phyloP scores from a whole-genome alignment of 1,140 invertebrate species.

The Magallana angulata region DNA sequence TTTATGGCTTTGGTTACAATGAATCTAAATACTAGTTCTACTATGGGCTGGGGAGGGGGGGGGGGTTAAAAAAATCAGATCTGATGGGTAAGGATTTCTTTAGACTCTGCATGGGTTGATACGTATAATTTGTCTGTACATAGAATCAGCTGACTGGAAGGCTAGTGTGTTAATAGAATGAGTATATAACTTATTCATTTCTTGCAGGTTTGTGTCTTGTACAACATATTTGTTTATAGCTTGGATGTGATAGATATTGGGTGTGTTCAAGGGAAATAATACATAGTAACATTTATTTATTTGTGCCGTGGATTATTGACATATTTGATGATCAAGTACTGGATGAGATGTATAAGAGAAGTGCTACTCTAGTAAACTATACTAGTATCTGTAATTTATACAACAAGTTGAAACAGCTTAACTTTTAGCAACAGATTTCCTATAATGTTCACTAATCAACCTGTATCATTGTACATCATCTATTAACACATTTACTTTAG shows the following conservation, averaged over 20 bases:
- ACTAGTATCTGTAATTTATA: no score
- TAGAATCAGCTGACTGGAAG: background rate
- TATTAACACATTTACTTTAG: no score
- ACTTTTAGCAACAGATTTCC: no score
- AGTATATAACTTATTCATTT: background rate
- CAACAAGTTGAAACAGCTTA: no score
- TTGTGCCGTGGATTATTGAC: background rate
- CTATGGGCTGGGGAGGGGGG: background rate
- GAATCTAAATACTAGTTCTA: no score
- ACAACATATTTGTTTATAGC: constrained; percentile 15
- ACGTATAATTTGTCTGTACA: background rate
- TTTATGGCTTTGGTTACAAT: background rate
- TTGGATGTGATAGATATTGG: constrained; percentile 23
- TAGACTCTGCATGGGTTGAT: no score
- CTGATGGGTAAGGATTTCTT: no score
- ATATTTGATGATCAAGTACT: background rate
- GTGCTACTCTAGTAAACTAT: background rate
- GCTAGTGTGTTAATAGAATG: constrained; percentile 14
- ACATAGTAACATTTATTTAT: constrained; percentile 16
- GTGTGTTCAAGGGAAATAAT: constrained; percentile 1
- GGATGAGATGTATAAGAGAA: background rate
- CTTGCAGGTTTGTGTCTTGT: background rate
- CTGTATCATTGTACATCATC: no score
- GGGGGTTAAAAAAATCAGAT: background rate
- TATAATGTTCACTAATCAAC: no score